Evolutionary conservation across 2,888 invertebrate species (phyloP).

Genomic region (Dynastes tityus): DNA sequence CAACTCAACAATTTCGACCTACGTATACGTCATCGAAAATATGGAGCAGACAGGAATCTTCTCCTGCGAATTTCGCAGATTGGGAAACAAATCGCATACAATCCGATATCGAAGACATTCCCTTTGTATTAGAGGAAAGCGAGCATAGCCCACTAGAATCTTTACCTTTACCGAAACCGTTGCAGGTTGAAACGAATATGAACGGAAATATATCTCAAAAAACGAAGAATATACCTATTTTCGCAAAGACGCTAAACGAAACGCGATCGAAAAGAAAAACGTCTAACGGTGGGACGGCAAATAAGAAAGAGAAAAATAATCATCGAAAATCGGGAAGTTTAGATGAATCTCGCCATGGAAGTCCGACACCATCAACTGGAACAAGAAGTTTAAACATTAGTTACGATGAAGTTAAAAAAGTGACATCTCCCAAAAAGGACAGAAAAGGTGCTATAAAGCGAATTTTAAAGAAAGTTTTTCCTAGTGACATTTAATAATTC

Average conservation of each 20-base stretch:
- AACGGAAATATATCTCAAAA: slow-evolving; percentile 55
- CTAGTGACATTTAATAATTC: slow-evolving; percentile 51
- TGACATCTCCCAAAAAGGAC: slow-evolving; percentile 69
- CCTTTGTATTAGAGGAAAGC: slow-evolving; percentile 67
- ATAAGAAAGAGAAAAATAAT: slow-evolving; percentile 53
- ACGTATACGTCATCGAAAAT: slow-evolving; percentile 52
- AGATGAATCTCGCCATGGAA: slow-evolving; percentile 57
- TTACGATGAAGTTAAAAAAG: slow-evolving; percentile 59
- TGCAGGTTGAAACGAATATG: slow-evolving; percentile 43
- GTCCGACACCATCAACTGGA: slow-evolving; percentile 57
- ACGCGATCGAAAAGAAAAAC: slow-evolving; percentile 66
- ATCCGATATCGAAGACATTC: slow-evolving; percentile 62
- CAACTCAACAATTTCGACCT: slow-evolving; percentile 52
- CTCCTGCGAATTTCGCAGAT: slow-evolving; percentile 55
- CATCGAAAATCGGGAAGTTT: slow-evolving; percentile 66
- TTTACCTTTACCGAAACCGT: slow-evolving; percentile 56
- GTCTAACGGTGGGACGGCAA: slow-evolving; percentile 54
- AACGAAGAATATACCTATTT: slow-evolving; percentile 62
- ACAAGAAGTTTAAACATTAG: slow-evolving; percentile 60
- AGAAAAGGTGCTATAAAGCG: slow-evolving; percentile 83
- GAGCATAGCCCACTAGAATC: slow-evolving; percentile 66
- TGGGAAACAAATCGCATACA: slow-evolving; percentile 59
- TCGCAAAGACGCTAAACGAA: slow-evolving; percentile 70
- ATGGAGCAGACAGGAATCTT: slow-evolving; percentile 57
- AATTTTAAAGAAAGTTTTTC: slow-evolving; percentile 86